Percentiles rank a stretch among this genome's conserved stretches.
Conservation (phyloP, 2,888 invertebrate genomes). For the Artemia sinica region DNA sequence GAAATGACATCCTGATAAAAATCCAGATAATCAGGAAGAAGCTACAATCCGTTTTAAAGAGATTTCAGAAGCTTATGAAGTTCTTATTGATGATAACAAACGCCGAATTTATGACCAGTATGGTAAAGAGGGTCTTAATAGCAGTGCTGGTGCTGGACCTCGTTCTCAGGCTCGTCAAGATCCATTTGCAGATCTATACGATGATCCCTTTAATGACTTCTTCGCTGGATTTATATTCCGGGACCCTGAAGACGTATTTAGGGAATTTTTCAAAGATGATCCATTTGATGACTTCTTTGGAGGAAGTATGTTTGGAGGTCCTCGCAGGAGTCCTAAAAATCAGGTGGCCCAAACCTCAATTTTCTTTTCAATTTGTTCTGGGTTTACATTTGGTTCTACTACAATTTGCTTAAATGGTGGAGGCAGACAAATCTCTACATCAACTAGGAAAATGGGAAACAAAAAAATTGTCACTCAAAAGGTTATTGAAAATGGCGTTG, state of each 20-base stretch:
- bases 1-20: too few relatives aligned
- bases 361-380: too few relatives aligned
- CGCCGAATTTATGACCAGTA: conserved; percentile 82
- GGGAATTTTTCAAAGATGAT: conserved; percentile 86
- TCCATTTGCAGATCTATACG: conserved; percentile 32
- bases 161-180: conserved; percentile 35
- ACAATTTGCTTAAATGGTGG: too few relatives aligned
- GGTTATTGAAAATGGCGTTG: conserved; percentile 85
- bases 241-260: conserved; percentile 94
- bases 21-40: too few relatives aligned
- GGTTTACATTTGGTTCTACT: too few relatives aligned
- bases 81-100: conserved; percentile 89
- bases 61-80: too few relatives aligned
- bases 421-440: too few relatives aligned
- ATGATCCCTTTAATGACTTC: conserved; percentile 27
- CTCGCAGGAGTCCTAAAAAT: too few relatives aligned
- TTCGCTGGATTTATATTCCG: conserved; percentile 80
- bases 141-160: conserved; percentile 39
- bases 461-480: too few relatives aligned
- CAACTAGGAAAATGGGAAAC: too few relatives aligned
- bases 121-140: conserved; percentile 72
- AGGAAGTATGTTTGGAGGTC: background rate
- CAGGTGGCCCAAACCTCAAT: too few relatives aligned
- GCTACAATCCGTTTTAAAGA: too few relatives aligned
- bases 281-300: conserved; percentile 41